Percentiles rank a stretch among this genome's conserved stretches.
phyloP scores from a whole-genome alignment of 2,888 invertebrate species.

The Byasa hedistus region DNA sequence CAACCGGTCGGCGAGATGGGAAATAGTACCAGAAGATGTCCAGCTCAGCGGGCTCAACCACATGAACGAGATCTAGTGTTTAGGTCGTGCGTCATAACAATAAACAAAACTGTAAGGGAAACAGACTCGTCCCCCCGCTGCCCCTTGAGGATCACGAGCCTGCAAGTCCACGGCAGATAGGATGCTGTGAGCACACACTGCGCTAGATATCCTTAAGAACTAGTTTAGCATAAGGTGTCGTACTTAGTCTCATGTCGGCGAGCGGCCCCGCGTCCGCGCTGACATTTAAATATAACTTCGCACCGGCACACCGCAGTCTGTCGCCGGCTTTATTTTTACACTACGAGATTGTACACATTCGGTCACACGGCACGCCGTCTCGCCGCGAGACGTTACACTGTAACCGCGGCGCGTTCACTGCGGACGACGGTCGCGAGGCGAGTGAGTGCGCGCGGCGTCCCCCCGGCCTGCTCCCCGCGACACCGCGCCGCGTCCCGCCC shows the following conservation, averaged over 20 bases:
- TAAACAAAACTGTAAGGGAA: slow-evolving; percentile 37
- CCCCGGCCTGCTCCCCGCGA: slow-evolving; percentile 41
- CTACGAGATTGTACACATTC: slow-evolving; percentile 57
- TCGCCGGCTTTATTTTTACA: slow-evolving; percentile 78
- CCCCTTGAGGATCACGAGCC: too few relatives aligned
- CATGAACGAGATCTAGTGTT: slow-evolving; percentile 58
- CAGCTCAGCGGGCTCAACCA: slow-evolving; percentile 36
- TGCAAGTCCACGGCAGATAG: slow-evolving; percentile 33
- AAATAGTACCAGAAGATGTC: slow-evolving; percentile 1
- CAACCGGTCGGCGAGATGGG: slow-evolving; percentile 11
- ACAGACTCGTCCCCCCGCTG: too few relatives aligned
- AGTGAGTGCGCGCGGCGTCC: slow-evolving; percentile 52
- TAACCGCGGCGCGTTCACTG: slow-evolving; percentile 47
- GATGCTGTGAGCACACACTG: slow-evolving; percentile 38
- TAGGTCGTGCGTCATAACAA: slow-evolving; percentile 52
- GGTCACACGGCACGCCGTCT: slow-evolving; percentile 60
- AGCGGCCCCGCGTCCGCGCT: slow-evolving; percentile 66
- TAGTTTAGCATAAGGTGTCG: slow-evolving; percentile 59
- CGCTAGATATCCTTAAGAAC: slow-evolving; percentile 41
- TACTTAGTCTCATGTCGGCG: slow-evolving; percentile 76
- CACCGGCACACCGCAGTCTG: slow-evolving; percentile 61
- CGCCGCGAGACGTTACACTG: slow-evolving; percentile 45
- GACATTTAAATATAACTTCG: slow-evolving; percentile 79
- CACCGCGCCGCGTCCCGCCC: slow-evolving; percentile 38
- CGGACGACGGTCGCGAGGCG: slow-evolving; percentile 57